Evolutionary conservation across 2,113 vertebrate genomes (phyloP), one percentile per base, ranked within the genome.

Genomic region (Sakesphorus luctuosus): DNA sequence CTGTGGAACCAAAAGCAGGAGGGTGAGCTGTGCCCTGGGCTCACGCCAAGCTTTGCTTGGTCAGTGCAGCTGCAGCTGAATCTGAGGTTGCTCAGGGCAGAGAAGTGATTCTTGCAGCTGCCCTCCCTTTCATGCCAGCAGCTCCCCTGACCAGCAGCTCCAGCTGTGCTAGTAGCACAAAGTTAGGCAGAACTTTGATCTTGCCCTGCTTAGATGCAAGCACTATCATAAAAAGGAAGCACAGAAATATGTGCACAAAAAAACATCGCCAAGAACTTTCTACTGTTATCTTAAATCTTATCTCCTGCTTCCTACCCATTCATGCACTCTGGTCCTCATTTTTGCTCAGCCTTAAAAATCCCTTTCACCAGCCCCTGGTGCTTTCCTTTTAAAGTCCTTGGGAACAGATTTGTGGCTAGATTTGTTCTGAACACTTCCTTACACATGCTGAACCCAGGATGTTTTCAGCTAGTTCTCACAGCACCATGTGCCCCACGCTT

Each of bases 61-160:
- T 67, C 76, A 11, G 65, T 24, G 65, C 94, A 94, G 95, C 93
- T 92, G 95, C 92, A 96, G 68, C 86, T 77, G 7, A 71, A 63
- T 38, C 55, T 23, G 89, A 40, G 53, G 56, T 1, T 40, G 24
- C 52, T 81, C 10, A 24, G 84, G 83, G 88, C 76, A 90, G 23
- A 84, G 65, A 77, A 93, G 43, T 2, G 10, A 29, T 6, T 38
- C 49, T 5, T 63, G 81, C 8, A 9, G 46, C 93, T 87, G 87
- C 74, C 65, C 65, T 91, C 74, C 81, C 73, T 28, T 20, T n/a
- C 63, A 23, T 21, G 90, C 82, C 82, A 87, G 56, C 44, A 19
- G 77, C 66, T 82, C 23, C 61, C 61, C 61, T 24, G 31, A 13
- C 40, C n/a, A 4, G 85, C 77, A 58, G 77, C 83, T 63, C 92